A percentile compares a stretch with the other conserved stretches of the same genome.
phyloP scores from a whole-genome alignment of 2,113 vertebrate genomes.

The Salvelinus alpinus region DNA sequence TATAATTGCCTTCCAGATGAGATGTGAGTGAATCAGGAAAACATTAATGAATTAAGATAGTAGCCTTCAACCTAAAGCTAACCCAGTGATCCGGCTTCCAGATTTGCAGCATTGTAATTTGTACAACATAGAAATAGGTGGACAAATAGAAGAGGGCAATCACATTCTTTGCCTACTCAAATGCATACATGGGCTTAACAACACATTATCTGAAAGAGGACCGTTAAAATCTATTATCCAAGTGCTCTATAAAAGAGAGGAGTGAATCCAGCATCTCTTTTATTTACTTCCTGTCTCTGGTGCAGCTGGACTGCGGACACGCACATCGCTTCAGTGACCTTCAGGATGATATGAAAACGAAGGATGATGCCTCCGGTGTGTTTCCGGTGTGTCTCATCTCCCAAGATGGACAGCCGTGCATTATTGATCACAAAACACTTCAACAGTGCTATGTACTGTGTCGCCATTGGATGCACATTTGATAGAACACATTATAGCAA shows the following conservation, averaged over 20 bases:
- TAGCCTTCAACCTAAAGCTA: neutral
- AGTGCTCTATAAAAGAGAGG: neutral
- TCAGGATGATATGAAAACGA: conserved; percentile 68
- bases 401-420: conserved; percentile 71
- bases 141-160: neutral
- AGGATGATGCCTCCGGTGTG: conserved; percentile 68
- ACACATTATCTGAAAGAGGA: neutral
- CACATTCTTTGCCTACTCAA: too few relatives aligned
- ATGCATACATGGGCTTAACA: neutral
- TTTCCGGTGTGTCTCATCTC: conserved; percentile 51
- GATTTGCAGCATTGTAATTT: neutral
- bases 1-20: neutral
- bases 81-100: neutral
- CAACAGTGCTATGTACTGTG: conserved; percentile 68
- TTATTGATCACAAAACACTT: conserved; percentile 76
- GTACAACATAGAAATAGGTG: neutral
- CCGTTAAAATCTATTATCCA: neutral
- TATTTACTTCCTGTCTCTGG: neutral
- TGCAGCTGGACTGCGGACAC: neutral
- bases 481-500: conserved; percentile 22
- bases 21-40: neutral
- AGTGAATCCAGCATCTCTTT: neutral
- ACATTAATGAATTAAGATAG: neutral
- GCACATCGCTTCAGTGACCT: conserved; percentile 59
- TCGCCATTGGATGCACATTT: conserved; percentile 28